Evolutionary conservation across 2,888 invertebrate genomes (phyloP).

Genomic region (Cephus pygmeus): DNA sequence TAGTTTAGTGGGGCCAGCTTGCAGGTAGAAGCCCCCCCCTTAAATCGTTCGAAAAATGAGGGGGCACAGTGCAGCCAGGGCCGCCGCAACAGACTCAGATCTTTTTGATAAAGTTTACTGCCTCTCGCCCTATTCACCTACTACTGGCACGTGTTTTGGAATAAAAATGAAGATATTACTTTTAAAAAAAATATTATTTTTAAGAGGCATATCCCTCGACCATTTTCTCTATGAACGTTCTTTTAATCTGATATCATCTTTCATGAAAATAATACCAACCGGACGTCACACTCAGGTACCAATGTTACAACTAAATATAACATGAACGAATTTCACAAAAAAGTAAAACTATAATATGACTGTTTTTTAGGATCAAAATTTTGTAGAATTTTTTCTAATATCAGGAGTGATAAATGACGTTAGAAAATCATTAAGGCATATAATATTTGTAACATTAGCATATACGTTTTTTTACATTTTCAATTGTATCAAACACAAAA

Average conservation of each 20-base stretch:
- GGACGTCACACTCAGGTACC: neutral
- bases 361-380: neutral
- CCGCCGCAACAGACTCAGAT: conserved; percentile 1
- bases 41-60: conserved; percentile 42
- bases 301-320: neutral
- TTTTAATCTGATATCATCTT: neutral
- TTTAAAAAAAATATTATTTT: neutral
- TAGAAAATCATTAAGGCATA: neutral
- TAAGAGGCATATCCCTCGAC: neutral
- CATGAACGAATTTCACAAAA: neutral
- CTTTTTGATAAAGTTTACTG: conserved; percentile 3
- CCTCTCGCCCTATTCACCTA: neutral
- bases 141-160: neutral
- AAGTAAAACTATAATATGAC: neutral
- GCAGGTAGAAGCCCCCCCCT: conserved; percentile 45
- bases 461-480: neutral
- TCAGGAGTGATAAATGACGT: neutral
- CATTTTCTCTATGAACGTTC: neutral
- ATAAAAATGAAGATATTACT: neutral
- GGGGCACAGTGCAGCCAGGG: conserved; percentile 17
- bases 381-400: neutral
- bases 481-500: neutral
- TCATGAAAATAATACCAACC: neutral
- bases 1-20: conserved; percentile 40
- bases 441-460: neutral